Evolutionary conservation across 2,888 invertebrate species (phyloP), one percentile per base, ranked within the genome.

Genomic region (Opisthograptis luteolata): DNA sequence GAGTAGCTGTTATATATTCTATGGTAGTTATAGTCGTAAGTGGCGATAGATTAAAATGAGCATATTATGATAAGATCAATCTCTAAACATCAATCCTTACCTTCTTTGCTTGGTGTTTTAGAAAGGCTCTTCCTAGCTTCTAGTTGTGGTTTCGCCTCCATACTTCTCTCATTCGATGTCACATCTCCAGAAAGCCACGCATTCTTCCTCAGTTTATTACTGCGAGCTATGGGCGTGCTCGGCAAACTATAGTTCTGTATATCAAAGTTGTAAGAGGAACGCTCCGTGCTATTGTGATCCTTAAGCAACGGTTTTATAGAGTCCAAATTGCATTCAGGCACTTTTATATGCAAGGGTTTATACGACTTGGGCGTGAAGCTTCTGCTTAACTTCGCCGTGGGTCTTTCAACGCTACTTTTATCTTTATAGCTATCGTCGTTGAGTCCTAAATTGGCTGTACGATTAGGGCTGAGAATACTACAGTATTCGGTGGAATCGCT

Each of bases 131-230:
- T 24, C 13, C 22, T 32, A 17, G 17, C 15, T 15, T 27, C 39
- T 5, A 8, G 57, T 28, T 57, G 66, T n/a, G 60, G 22, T 43
- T 60, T 61, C 2, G 25, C 37, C 4, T 66, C 70, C 8, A 53
- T 34, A 46, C 58, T 69, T 6, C 58, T 64, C 6, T 72, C 73
- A 2, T 62, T 65, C 0, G 63, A 55, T 28, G 64, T 70, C 22
- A 86, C 53, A 32, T 89, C 88, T 6, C 91, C 91, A 1, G 92
- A 89, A 0, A 92, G 72, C 92, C 92, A 92, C 5, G 92, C 92
- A 46, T 91, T 91, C 55, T 87, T 90, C 56, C 92, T 83, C 56
- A 92, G 69, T 60, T 92, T 92, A 51, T 91, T 92, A 61, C 89
- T 92, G 3, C 92, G 75, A 2, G 92, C 92, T 45, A 92, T 92